Conservation (phyloP, 2,113 vertebrate genomes). For the Mesocricetus auratus region DNA sequence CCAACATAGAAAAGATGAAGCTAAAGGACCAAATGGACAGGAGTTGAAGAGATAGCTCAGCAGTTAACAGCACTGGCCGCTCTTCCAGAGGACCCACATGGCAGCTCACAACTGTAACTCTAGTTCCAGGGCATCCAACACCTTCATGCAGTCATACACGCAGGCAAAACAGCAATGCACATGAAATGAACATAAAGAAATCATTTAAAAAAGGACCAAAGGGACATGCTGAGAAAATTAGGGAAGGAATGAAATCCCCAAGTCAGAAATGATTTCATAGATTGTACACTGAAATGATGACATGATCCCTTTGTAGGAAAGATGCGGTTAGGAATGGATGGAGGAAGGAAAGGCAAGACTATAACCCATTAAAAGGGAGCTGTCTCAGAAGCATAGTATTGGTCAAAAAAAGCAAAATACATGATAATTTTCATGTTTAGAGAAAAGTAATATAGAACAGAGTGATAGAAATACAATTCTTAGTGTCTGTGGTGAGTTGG, state of each 20-base stretch:
- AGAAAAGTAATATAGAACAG: not conserved
- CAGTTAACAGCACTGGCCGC: not conserved
- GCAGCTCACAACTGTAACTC: not conserved
- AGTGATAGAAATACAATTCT: not conserved
- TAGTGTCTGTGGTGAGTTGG: not conserved
- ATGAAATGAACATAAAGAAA: not conserved
- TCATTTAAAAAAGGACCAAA: not conserved
- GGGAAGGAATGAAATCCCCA: constrained; percentile 7
- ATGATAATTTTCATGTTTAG: not conserved
- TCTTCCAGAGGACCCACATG: not conserved
- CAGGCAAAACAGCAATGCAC: not conserved
- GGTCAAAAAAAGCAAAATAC: constrained; percentile 32
- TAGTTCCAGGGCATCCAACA: not conserved
- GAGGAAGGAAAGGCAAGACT: not conserved
- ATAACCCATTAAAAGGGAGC: not conserved
- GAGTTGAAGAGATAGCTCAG: not conserved
- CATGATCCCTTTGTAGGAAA: not conserved
- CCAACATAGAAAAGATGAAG: constrained; percentile 18
- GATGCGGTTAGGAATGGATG: not conserved
- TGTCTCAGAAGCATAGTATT: not conserved
- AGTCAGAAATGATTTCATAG: constrained; percentile 27
- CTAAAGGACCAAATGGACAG: constrained; percentile 33
- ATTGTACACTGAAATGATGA: not conserved
- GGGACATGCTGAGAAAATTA: constrained; percentile 47
- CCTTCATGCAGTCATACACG: not conserved